Percentiles rank a stretch among this genome's conserved stretches.
phyloP scores from a whole-genome alignment of 2,888 invertebrate species.

The Caprella mutica region DNA sequence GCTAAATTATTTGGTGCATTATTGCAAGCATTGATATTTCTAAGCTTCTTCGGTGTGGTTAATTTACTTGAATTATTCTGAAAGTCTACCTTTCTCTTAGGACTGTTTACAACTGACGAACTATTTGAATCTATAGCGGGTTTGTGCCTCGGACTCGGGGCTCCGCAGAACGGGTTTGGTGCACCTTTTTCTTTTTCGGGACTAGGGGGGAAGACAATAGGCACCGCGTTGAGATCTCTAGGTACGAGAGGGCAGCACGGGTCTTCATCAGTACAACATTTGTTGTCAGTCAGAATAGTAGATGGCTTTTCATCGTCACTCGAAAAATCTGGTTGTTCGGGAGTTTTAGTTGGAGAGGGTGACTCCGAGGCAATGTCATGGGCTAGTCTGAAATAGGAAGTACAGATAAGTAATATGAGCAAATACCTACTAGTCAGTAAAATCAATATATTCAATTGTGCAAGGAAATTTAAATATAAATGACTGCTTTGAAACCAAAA shows the following conservation, averaged over 20 bases:
- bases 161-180: slow-evolving; percentile 4
- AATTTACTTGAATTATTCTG: neutral
- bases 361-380: slow-evolving; percentile 28
- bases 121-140: neutral
- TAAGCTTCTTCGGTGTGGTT: neutral
- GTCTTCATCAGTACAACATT: slow-evolving; percentile 27
- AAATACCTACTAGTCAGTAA: neutral
- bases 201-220: neutral
- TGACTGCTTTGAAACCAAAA: neutral
- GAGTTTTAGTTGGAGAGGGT: slow-evolving; percentile 23
- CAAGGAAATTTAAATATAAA: neutral
- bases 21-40: neutral
- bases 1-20: neutral
- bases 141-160: slow-evolving; percentile 3
- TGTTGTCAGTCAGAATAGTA: slow-evolving; percentile 10
- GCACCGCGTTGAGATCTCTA: slow-evolving; percentile 3
- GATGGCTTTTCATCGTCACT: slow-evolving; percentile 2
- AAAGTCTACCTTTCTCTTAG: slow-evolving; percentile 8
- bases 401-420: neutral
- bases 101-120: neutral
- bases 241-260: slow-evolving; percentile 25
- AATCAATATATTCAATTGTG: neutral
- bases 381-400: slow-evolving; percentile 19
- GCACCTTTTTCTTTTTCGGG: slow-evolving; percentile 4
- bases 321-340: slow-evolving; percentile 30